These are phyloP conservation scores for Acipenser ruthenus DNA, from an alignment of 2,797 vertebrate species.

Conservation along the genomic window DNA sequence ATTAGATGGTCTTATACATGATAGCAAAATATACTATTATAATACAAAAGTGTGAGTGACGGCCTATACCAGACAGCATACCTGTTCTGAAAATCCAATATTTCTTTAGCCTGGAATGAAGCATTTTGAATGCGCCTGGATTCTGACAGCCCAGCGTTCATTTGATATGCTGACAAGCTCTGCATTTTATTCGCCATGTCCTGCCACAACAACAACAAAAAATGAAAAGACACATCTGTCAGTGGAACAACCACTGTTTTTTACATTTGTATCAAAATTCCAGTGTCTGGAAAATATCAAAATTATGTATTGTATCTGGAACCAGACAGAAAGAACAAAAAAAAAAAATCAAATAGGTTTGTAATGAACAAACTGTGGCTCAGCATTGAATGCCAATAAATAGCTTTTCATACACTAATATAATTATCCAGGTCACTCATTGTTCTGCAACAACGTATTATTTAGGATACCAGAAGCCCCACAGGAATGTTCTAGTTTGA, in stretches of 20 bases:
- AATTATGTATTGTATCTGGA: constrained; percentile 1
- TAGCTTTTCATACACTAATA: neutral
- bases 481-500: too few species aligned
- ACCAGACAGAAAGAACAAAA: constrained; percentile 9
- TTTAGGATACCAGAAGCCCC: neutral
- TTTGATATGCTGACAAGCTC: constrained; percentile 36
- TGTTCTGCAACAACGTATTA: neutral
- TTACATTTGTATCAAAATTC: neutral
- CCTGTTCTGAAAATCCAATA: constrained; percentile 46
- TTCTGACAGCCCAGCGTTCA: constrained; percentile 30
- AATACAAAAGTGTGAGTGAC: too few species aligned
- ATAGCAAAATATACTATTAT: too few species aligned
- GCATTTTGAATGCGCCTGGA: constrained; percentile 35
- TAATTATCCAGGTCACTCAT: neutral
- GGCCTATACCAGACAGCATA: constrained; percentile 24
- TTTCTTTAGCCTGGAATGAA: constrained; percentile 41
- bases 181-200: constrained; percentile 44
- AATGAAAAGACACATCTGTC: constrained; percentile 2
- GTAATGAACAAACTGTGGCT: neutral
- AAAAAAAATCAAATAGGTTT: neutral
- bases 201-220: constrained; percentile 31
- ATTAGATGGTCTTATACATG: too few species aligned
- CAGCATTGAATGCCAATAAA: neutral
- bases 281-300: neutral
- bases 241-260: neutral